Base-by-base conservation (phyloP, 2,888 invertebrate species). In the Agrypnus murinus region DNA sequence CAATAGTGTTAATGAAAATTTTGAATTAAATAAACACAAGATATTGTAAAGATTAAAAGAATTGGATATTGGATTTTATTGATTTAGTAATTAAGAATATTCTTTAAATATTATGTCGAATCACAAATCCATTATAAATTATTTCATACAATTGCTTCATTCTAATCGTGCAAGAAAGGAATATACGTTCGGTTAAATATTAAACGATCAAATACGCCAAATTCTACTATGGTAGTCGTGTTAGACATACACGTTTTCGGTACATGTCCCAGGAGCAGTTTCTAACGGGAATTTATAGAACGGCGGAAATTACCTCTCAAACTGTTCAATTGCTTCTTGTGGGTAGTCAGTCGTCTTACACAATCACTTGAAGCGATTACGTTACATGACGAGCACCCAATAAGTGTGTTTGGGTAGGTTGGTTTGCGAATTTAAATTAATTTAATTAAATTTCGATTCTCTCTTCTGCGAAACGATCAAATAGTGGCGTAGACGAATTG, bases 301-400 rank as follows among this genome's bases (percentile, higher is more conserved):
- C 38, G 19, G 65, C 65, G 70, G 70, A 70, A 70, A 70, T 70
- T 70, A 65, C 70, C 70, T 70, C 58, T 70, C 65, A 70, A 70
- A 69, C 64, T 62, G 70, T 65, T 70, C 70, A 65, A 70, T 65
- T 65, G 65, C 59, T 65, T 65, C 60, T 64, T 65, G 69, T 53
- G 58, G 58, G 62, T 69, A 64, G 69, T 69, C 64, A 40, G 48
- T 59, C 58, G 48, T 69, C 62, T 70, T 70, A 57, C 53, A 65
- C 64, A 69, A 64, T 64, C 64, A 45, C 60, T 60, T 36, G 57
- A 70, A 60, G 32, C 59, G 70, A 70, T 70, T 70, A 65, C 40
- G 57, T 58, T 65, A 70, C 59, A 65, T 45, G 69, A 69, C 55
- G 59, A 53, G 53, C 46, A 25, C 40, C 34, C 38, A 65, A 48